Conservation (phyloP, 1,140 invertebrate species). For the Cheumatopsyche charites region DNA sequence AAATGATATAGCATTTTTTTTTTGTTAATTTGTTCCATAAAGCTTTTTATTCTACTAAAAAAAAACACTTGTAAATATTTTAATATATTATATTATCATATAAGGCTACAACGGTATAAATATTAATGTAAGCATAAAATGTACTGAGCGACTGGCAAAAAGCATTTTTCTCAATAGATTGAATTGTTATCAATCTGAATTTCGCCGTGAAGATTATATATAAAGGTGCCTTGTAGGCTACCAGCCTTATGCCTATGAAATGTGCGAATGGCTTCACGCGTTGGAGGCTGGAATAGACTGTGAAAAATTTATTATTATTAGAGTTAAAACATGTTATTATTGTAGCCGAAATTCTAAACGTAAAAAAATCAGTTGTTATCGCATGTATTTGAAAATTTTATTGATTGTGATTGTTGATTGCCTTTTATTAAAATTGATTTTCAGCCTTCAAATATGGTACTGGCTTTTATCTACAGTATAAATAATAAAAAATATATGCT, state of each 20-base stretch:
- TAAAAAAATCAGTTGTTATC: slow-evolving; percentile 47
- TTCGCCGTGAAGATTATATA: slow-evolving; percentile 54
- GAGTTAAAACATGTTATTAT: slow-evolving; percentile 39
- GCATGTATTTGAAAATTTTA: slow-evolving; percentile 48
- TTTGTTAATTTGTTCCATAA: no score
- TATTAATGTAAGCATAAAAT: slow-evolving; percentile 44
- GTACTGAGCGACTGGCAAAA: slow-evolving; percentile 31
- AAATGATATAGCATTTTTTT: background rate
- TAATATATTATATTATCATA: slow-evolving; percentile 16
- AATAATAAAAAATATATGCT: slow-evolving; percentile 33
- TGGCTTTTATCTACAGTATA: slow-evolving; percentile 22
- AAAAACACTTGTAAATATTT: slow-evolving; percentile 25
- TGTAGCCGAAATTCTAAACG: slow-evolving; percentile 49
- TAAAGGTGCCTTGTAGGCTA: slow-evolving; percentile 65
- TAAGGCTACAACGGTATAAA: slow-evolving; percentile 42
- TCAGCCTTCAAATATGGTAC: slow-evolving; percentile 39
- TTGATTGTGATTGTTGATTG: slow-evolving; percentile 48
- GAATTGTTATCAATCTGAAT: slow-evolving; percentile 27
- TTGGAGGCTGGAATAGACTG: slow-evolving; percentile 48
- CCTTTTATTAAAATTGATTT: slow-evolving; percentile 42
- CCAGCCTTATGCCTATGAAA: slow-evolving; percentile 62
- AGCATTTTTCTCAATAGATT: slow-evolving; percentile 20
- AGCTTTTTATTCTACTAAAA: no score
- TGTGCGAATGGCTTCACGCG: slow-evolving; percentile 52
- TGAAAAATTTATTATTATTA: slow-evolving; percentile 42